Base-by-base conservation (phyloP, 2,113 vertebrate genomes). In the Hippoglossus stenolepis region DNA sequence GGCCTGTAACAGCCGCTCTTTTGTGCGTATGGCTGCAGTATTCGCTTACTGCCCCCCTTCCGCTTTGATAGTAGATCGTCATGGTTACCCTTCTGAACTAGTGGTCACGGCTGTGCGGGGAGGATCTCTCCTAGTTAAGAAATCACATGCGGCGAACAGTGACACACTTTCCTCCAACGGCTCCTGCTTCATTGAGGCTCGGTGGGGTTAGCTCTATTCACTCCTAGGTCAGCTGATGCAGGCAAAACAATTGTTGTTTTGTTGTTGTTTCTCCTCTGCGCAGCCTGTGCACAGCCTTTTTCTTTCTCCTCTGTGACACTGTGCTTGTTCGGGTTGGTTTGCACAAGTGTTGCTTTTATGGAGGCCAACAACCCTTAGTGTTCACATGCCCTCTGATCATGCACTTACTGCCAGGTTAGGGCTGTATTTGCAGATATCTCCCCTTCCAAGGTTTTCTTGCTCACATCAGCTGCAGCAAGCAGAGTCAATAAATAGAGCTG, bases 211-310 rank as follows among this genome's bases (percentile, higher is more conserved):
- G 66, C 71, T 69, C 59, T 58, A 1, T 83, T 81, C 14, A 20
- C 65, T 68, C 20, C 4, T 10, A 2, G 75, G 80, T 93, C 92
- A 92, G 91, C 87, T 91, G 91, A 93, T 75, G 63, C 67, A 5
- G 28, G 76, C 78, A 72, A 85, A 92, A 92, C 92, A 90, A 82
- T 79, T 85, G 81, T 85, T 88, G 80, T 83, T 89, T 84, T 85
- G 82, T 81, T 82, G 77, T 78, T 78, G 70, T 72, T 69, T 60
- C 60, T 68, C 56, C 59, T 64, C 68, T 63, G 58, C 38, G 20
- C 28, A 20, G 54, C 17, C 38, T 23, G 57, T 56, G n/a, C 58
- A 15, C 43, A 6, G 74, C 70, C 54, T 73, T 21, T 80, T 80
- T 75, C 72, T 56, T 43, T 23, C 60, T 38, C 26, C 28, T 58